These are phyloP conservation scores for Tupiocoris notatus DNA, from an alignment of 2,888 invertebrate genomes.

Conservation along the genomic window DNA sequence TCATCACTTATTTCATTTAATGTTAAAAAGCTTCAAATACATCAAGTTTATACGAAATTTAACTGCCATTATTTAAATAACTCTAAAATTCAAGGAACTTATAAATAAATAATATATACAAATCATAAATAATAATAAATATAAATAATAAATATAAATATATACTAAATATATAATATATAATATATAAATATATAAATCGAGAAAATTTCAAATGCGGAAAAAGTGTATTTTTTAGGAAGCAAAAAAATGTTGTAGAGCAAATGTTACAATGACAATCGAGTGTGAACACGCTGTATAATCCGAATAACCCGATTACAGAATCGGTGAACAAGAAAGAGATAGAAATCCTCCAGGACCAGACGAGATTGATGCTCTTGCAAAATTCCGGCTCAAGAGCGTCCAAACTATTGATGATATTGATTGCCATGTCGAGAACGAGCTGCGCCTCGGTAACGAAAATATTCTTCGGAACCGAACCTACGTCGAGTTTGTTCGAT, in stretches of 20 bases:
- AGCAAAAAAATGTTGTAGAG: no score
- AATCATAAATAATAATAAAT: not conserved
- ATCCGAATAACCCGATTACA: no score
- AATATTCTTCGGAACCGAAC: slow-evolving; percentile 38
- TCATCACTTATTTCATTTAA: no score
- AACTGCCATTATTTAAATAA: no score
- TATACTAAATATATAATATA: not conserved
- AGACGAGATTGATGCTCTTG: slow-evolving; percentile 73
- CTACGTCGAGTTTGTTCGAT: slow-evolving; percentile 4
- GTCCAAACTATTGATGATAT: slow-evolving; percentile 33
- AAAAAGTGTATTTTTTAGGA: no score
- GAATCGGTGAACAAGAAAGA: slow-evolving; percentile 63
- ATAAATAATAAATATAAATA: not conserved
- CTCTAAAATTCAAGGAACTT: no score
- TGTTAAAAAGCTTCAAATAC: no score
- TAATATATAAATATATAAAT: not conserved
- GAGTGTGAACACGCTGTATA: no score
- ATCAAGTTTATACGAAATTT: no score
- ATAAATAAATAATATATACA: not conserved
- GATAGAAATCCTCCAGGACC: slow-evolving; percentile 73
- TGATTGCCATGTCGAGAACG: slow-evolving; percentile 41
- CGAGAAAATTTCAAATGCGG: no score
- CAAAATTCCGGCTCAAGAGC: slow-evolving; percentile 61
- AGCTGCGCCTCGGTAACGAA: slow-evolving; percentile 8
- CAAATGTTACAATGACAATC: no score